A percentile compares a stretch with the other conserved stretches of the same genome.
Conservation (phyloP, 2,888 invertebrate genomes). For the Minunthozetes semirufus region DNA sequence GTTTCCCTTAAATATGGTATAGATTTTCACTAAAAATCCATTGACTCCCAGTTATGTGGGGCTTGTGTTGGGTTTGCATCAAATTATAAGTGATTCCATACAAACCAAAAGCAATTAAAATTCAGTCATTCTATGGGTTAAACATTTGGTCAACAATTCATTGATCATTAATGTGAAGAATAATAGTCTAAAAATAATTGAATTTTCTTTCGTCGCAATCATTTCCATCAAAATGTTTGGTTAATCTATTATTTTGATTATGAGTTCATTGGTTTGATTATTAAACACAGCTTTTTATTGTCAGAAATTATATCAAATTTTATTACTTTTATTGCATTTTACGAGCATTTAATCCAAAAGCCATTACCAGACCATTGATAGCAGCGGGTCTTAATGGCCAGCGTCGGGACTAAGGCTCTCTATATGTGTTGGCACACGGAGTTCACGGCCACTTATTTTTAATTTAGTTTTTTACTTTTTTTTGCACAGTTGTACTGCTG, state of each 20-base stretch:
- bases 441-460: conserved; percentile 21
- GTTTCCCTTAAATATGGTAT: no score
- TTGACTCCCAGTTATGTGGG: no score
- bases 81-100: no score
- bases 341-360: not conserved
- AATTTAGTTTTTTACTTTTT: not conserved
- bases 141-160: no score
- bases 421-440: conserved; percentile 2
- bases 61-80: no score
- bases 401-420: not conserved
- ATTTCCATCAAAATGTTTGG: no score
- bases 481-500: not conserved
- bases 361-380: not conserved
- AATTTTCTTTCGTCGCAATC: no score
- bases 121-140: no score
- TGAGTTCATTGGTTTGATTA: not conserved
- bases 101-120: no score
- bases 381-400: not conserved
- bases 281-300: not conserved
- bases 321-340: not conserved
- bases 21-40: no score
- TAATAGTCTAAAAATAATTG: no score
- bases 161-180: no score
- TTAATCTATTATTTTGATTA: not conserved
- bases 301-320: not conserved